Evolutionary conservation across 2,113 vertebrate species (phyloP).

Genomic region (Eptesicus fuscus): DNA sequence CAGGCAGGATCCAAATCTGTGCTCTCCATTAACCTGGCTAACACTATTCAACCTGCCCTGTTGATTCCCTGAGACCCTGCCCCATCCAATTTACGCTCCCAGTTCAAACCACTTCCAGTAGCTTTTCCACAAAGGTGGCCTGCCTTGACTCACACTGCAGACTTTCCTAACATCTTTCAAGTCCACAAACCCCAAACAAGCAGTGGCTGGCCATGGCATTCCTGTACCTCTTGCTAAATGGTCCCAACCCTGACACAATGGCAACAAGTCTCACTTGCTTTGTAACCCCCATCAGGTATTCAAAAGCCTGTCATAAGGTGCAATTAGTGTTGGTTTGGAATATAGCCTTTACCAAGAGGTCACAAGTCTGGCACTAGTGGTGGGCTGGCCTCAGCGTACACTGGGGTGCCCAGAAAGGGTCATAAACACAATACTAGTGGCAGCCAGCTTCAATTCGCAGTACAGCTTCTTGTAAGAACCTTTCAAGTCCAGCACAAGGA

Average conservation of each 20-base stretch:
- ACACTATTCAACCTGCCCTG: not conserved
- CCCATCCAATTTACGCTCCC: not conserved
- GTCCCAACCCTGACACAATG: not conserved
- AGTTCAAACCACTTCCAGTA: not conserved
- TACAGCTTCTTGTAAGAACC: not conserved
- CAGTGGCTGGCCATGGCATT: not conserved
- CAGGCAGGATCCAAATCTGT: not conserved
- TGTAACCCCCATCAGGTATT: not conserved
- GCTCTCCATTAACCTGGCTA: not conserved
- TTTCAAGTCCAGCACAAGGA: not conserved
- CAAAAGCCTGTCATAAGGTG: not conserved
- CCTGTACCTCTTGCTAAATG: not conserved
- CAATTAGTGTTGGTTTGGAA: not conserved
- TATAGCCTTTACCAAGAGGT: not conserved
- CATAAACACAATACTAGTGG: not conserved
- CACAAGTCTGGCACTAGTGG: not conserved
- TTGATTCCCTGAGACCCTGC: not conserved
- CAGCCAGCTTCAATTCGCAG: not conserved
- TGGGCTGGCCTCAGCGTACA: not conserved
- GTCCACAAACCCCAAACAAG: not conserved
- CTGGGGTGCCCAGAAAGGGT: not conserved
- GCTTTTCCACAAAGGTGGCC: not conserved
- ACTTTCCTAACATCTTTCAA: not conserved
- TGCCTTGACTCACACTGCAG: not conserved
- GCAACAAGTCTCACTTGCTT: not conserved